phyloP scores from a whole-genome alignment of 2,113 vertebrate genomes.

The Panthera uncia region DNA sequence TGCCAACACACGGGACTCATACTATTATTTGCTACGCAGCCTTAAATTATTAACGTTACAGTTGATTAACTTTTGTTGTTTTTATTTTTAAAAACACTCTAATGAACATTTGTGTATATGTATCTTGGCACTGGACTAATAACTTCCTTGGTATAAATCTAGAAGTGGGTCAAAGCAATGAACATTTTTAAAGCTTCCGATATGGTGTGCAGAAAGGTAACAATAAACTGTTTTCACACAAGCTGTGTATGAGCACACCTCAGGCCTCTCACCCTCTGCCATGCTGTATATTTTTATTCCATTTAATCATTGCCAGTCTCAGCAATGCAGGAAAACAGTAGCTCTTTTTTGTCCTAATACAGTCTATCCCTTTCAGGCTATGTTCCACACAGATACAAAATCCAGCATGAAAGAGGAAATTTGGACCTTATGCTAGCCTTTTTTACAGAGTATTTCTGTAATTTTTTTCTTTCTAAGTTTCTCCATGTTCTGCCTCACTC shows the following conservation, averaged over 20 bases:
- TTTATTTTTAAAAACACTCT: background rate
- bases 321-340: background rate
- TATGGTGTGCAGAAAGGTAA: background rate
- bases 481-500: background rate
- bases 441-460: background rate
- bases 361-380: background rate
- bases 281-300: background rate
- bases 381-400: background rate
- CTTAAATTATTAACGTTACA: background rate
- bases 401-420: background rate
- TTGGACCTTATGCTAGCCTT: background rate
- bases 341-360: background rate
- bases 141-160: background rate
- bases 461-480: background rate
- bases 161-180: background rate
- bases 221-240: background rate
- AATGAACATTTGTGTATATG: background rate
- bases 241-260: rapidly evolving
- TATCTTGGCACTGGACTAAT: background rate
- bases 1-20: too few relatives aligned
- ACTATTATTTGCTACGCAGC: background rate
- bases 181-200: background rate
- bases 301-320: background rate
- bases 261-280: too few relatives aligned
- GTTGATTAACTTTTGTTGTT: background rate